Evolutionary conservation across 2,888 invertebrate species (phyloP).

Genomic region (Papilio protenor): DNA sequence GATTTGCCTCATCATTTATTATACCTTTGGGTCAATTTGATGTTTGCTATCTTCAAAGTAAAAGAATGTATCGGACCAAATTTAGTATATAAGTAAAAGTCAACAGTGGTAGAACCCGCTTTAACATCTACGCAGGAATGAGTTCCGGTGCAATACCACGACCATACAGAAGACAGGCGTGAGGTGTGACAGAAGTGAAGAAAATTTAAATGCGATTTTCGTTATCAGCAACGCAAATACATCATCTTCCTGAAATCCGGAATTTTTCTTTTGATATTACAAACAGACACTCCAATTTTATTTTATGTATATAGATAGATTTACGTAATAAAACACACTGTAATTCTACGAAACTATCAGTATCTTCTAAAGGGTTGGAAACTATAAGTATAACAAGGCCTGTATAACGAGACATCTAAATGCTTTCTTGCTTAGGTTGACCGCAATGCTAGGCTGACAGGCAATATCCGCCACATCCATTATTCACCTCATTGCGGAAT

Average conservation of each 20-base stretch:
- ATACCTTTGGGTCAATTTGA: neutral
- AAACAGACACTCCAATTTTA: no score
- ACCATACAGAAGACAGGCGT: no score
- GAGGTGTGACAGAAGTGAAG: no score
- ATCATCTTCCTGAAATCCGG: no score
- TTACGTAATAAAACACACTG: neutral
- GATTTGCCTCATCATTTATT: constrained; percentile 3
- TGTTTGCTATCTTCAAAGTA: neutral
- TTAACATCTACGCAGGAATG: no score
- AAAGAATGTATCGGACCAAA: neutral
- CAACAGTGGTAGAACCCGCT: no score
- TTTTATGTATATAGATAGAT: no score
- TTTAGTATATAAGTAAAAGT: no score
- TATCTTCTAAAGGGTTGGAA: neutral
- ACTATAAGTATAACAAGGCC: neutral
- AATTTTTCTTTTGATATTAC: no score
- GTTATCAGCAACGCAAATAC: no score
- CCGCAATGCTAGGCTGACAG: constrained; percentile 72
- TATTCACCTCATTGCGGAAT: constrained; percentile 81
- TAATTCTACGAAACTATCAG: neutral
- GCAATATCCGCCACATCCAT: constrained; percentile 82
- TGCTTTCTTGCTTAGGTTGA: constrained; percentile 30
- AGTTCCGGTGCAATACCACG: no score
- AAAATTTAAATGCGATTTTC: no score
- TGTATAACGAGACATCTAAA: constrained; percentile 17